phyloP scores from a whole-genome alignment of 2,797 vertebrate genomes.

The Phalloptychus januarius region DNA sequence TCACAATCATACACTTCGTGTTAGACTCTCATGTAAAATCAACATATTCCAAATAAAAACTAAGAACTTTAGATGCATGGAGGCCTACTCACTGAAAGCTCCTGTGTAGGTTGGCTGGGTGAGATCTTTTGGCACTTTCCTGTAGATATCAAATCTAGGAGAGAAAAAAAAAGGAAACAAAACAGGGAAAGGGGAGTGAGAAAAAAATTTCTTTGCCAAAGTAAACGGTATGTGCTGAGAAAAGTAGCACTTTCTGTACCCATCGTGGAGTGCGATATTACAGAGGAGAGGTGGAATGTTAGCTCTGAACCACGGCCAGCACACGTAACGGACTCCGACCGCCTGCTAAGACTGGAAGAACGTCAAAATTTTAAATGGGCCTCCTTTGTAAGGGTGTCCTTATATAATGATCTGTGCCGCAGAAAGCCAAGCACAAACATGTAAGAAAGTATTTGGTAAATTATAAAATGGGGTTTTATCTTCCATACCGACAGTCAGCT shows the following conservation, averaged over 20 bases:
- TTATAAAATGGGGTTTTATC: not conserved
- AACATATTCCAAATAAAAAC: not conserved
- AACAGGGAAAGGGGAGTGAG: slow-evolving; percentile 21
- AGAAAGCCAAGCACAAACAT: slow-evolving; percentile 30
- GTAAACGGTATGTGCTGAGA: slow-evolving; percentile 72
- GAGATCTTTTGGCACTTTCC: slow-evolving; percentile 99
- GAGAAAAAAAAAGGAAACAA: slow-evolving; percentile 37
- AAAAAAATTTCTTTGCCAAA: slow-evolving; percentile 42
- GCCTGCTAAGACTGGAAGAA: slow-evolving; percentile 27
- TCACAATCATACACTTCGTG: not conserved
- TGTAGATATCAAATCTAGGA: slow-evolving; percentile 98
- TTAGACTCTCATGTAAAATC: not conserved
- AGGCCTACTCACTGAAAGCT: slow-evolving; percentile 93
- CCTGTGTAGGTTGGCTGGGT: slow-evolving; percentile 99
- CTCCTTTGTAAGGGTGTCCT: slow-evolving; percentile 56
- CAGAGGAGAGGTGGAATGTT: slow-evolving; percentile 78
- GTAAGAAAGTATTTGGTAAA: slow-evolving; percentile 1
- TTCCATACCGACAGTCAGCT: not conserved
- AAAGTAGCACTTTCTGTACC: slow-evolving; percentile 79
- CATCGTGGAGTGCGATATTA: slow-evolving; percentile 72
- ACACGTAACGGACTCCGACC: slow-evolving; percentile 61
- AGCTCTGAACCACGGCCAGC: slow-evolving; percentile 71
- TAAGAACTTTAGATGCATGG: not conserved
- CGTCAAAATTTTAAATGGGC: slow-evolving; percentile 38
- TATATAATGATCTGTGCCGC: slow-evolving; percentile 47